Base-by-base conservation (phyloP, 1,140 invertebrate species). In the Aphaenogaster floridana region DNA sequence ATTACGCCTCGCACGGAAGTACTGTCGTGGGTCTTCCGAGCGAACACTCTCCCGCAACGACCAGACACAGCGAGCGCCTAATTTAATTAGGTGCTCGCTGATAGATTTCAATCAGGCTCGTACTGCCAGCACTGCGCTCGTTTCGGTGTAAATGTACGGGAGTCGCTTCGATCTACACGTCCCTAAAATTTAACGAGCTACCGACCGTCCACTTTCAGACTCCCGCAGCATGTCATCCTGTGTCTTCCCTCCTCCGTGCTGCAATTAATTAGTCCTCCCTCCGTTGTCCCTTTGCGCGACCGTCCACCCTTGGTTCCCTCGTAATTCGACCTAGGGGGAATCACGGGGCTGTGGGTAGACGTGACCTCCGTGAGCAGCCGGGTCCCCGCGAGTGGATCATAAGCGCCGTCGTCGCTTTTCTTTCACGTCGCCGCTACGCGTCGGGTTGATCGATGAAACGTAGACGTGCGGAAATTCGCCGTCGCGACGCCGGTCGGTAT, bases 131-230 rank as follows among this genome's bases (percentile, higher is more conserved):
- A 50, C 83, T 72, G 83, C 15, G 78, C 83, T 72, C 81, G 81
- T 87, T 79, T 88, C 59, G 68, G 80, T 69, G 66, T 84, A 90
- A 90, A 77, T 71, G 71, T 57, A 78, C 39, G 28, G 54, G 36
- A 42, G 36, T 48, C 36, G 48, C 68, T 84, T 83, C 85, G 89
- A 91, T 89, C 86, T 89, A 89, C 90, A 88, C 87, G 86, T 86
- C 87, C 86, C 91, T 90, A 85, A 92, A 92, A 91, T 92, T 92
- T 92, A 92, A 92, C 92, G 90, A 92, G 88, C 88, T 74, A 90
- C 86, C 72, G 85, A 21, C 68, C 78, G 86, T 87, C 66, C 86
- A 85, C 90, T 86, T 81, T 54, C 86, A 83, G 57, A 72, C 88
- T 91, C 90, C 90, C 90, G 91, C 57, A 63, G 54, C 90, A 86